phyloP scores from a whole-genome alignment of 2,113 vertebrate genomes.

The Phalacrocorax aristotelis region DNA sequence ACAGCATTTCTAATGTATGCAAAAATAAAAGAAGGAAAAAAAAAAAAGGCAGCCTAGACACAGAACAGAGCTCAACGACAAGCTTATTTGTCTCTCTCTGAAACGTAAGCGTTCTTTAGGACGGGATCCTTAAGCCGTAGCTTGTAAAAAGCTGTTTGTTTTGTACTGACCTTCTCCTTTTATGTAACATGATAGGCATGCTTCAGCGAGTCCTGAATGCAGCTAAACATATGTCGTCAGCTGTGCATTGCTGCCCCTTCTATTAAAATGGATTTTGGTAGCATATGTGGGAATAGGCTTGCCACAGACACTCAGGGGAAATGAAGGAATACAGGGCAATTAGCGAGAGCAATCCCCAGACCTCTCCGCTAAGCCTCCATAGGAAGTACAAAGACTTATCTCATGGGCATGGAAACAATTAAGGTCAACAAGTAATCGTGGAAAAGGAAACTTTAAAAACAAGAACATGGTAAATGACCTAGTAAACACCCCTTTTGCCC shows the following conservation, averaged over 20 bases:
- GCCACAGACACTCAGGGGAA: slow-evolving; percentile 64
- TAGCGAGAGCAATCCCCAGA: slow-evolving; percentile 67
- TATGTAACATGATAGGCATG: slow-evolving; percentile 72
- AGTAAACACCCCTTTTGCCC: slow-evolving; percentile 62
- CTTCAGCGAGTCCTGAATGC: slow-evolving; percentile 65
- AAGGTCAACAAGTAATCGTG: slow-evolving; percentile 76
- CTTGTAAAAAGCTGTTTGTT: slow-evolving; percentile 77
- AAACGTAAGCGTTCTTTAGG: slow-evolving; percentile 56
- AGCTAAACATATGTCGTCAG: slow-evolving; percentile 77
- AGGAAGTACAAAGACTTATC: slow-evolving; percentile 72
- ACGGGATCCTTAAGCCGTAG: slow-evolving; percentile 59
- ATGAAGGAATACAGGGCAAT: slow-evolving; percentile 74
- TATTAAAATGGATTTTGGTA: slow-evolving; percentile 70
- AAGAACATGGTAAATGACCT: slow-evolving; percentile 74
- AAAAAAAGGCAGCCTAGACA: background rate
- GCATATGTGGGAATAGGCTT: slow-evolving; percentile 75
- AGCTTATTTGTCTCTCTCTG: slow-evolving; percentile 45
- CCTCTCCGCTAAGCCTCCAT: slow-evolving; percentile 37
- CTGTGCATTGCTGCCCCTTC: slow-evolving; percentile 67
- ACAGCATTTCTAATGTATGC: slow-evolving; percentile 58
- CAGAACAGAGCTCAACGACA: slow-evolving; percentile 24
- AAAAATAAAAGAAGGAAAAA: background rate
- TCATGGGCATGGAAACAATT: slow-evolving; percentile 80
- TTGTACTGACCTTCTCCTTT: slow-evolving; percentile 73
- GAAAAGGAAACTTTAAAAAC: slow-evolving; percentile 77